These are phyloP conservation scores for Recurvirostra avosetta DNA, from an alignment of 2,113 vertebrate species.

Conservation along the genomic window DNA sequence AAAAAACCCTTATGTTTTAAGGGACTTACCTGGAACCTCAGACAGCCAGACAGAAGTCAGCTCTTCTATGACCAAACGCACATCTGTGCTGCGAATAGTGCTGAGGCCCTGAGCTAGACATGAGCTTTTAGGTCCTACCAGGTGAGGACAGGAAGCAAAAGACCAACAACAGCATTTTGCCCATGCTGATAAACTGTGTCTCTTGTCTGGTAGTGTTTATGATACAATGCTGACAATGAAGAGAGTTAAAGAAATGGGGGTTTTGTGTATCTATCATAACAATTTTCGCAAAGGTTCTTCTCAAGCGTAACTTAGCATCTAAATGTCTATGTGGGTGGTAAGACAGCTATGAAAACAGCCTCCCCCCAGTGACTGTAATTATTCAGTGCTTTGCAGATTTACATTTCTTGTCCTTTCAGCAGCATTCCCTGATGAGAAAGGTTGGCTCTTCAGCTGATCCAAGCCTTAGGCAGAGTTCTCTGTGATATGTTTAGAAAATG, in stretches of 20 bases:
- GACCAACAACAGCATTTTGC: not conserved
- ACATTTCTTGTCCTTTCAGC: not conserved
- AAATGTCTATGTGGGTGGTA: not conserved
- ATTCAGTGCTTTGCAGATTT: not conserved
- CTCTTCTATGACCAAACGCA: not conserved
- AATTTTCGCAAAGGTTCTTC: not conserved
- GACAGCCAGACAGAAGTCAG: not conserved
- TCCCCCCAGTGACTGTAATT: not conserved
- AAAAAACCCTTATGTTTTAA: fast-evolving
- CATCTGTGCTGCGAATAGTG: not conserved
- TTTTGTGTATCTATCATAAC: not conserved
- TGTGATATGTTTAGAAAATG: not conserved
- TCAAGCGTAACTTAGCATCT: not conserved
- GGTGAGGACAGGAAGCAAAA: not conserved
- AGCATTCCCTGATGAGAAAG: not conserved
- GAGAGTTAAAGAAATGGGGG: not conserved
- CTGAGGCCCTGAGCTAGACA: not conserved
- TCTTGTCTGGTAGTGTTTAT: not conserved
- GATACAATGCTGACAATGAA: not conserved
- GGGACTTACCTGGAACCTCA: not conserved
- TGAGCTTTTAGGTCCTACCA: not conserved
- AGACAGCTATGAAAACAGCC: not conserved
- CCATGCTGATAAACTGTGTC: not conserved
- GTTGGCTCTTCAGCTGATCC: not conserved
- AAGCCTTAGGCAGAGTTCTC: not conserved